Percentiles rank a stretch among this genome's conserved stretches.
These are phyloP conservation scores for Rhagoletis pomonella DNA, from an alignment of 1,140 invertebrate species.

Conservation along the genomic window DNA sequence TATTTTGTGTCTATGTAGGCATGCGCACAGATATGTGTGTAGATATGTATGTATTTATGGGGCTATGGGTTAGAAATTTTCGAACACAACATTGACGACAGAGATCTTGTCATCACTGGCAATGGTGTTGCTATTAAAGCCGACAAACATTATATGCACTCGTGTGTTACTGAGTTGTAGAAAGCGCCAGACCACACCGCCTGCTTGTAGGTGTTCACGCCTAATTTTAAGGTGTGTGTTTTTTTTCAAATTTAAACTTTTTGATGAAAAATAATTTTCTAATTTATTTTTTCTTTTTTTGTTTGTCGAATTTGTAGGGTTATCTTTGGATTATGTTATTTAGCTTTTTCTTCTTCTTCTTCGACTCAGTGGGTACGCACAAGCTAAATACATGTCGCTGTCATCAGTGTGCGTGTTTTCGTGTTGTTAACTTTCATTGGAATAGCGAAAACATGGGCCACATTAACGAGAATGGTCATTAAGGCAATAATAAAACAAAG, in stretches of 20 bases:
- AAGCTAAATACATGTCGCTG: not conserved
- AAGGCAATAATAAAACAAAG: conserved; percentile 22
- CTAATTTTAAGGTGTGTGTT: not conserved
- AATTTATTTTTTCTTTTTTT: not conserved
- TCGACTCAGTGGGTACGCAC: not conserved
- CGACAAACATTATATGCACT: not conserved
- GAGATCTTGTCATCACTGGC: not conserved
- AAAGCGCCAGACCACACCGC: not conserved
- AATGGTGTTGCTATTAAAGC: not conserved
- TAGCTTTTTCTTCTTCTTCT: not conserved
- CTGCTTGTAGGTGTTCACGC: not conserved
- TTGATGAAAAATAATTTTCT: not conserved
- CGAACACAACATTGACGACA: not conserved
- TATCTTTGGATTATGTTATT: not conserved
- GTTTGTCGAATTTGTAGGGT: not conserved
- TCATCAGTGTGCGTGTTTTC: not conserved
- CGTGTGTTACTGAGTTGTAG: not conserved
- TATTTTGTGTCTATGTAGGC: not conserved
- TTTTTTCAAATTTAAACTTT: not conserved
- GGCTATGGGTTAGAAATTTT: not conserved
- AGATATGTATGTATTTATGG: not conserved
- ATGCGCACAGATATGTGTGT: not conserved
- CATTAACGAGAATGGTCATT: not conserved
- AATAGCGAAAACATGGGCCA: not conserved
- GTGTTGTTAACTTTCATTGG: conserved; percentile 13